Conservation (phyloP, 2,888 invertebrate species). For the Oscheius sp. region DNA sequence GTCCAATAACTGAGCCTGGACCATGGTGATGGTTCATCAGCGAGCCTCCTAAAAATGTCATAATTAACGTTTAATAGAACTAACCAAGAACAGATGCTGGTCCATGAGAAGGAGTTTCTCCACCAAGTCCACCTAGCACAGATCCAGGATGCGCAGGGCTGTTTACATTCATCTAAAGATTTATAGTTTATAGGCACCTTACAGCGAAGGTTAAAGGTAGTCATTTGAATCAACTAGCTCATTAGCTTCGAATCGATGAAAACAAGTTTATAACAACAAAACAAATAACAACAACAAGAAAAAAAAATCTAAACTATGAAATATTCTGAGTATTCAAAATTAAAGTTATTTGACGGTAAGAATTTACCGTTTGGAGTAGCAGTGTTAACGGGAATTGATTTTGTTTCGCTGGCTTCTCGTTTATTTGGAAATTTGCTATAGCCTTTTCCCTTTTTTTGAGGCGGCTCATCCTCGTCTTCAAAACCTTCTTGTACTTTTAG, state of each 20-base stretch:
- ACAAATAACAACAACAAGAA: slow-evolving; percentile 33
- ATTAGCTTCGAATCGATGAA: background rate
- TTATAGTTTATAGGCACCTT: too few species aligned
- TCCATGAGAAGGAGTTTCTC: slow-evolving; percentile 56
- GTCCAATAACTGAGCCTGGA: slow-evolving; percentile 57
- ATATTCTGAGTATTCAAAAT: slow-evolving; percentile 34
- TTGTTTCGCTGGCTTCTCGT: slow-evolving; percentile 34
- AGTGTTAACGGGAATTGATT: slow-evolving; percentile 35
- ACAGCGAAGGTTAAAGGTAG: background rate
- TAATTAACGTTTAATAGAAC: background rate
- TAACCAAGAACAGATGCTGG: slow-evolving; percentile 32
- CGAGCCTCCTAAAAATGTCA: slow-evolving; percentile 23
- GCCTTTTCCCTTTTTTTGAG: slow-evolving; percentile 21
- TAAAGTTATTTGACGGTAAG: slow-evolving; percentile 32
- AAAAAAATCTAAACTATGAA: slow-evolving; percentile 29
- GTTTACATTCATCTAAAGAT: slow-evolving; percentile 44
- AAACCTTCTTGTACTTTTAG: slow-evolving; percentile 19
- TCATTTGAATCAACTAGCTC: background rate
- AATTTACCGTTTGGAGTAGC: slow-evolving; percentile 35
- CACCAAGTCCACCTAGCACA: slow-evolving; percentile 43
- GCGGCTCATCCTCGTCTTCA: slow-evolving; percentile 42
- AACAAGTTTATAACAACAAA: slow-evolving; percentile 1
- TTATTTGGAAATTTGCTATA: slow-evolving; percentile 39
- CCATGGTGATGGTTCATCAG: slow-evolving; percentile 42
- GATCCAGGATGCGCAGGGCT: slow-evolving; percentile 46